Base-by-base conservation (phyloP, 1,140 invertebrate species). In the Acyrthosiphon pisum region DNA sequence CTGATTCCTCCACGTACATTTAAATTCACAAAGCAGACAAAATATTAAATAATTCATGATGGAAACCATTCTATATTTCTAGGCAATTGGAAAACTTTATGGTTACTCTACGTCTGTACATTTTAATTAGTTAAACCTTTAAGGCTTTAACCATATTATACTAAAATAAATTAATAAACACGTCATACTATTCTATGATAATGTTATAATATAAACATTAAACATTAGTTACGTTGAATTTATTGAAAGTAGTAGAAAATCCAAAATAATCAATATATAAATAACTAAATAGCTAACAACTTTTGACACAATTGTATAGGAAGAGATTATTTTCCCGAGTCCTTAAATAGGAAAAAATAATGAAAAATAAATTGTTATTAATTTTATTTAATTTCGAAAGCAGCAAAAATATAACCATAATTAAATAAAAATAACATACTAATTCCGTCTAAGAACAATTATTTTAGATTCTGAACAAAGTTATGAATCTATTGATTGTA, bases 1-100 rank as follows among this genome's bases (percentile, higher is more conserved):
- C n/a, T 41, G 22, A 44, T 84, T 86, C 26, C 91, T 86, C 91
- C 91, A 93, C 4, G 48, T 93, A 41, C 91, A 93, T 93, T 93
- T 50, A 84, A 93, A 93, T 44, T 93, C 81, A 53, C 76, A 84
- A 30, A 84, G 76, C 48, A 93, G 30, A 86, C 48, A 84, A 86
- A 93, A 93, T 50, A 84, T 50, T 37, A 93, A 84, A n/a, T 44
- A 23, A 22, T 44, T 35, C 81, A 93, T 37, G 35, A 93, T 93
- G 35, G 26, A 53, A 18, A 84, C 30, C 91, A 86, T 93, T 83
- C 56, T 44, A 30, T 37, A 30, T 44, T 93, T 83, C 91, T 93
- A 22, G 14, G 23, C 35, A 60, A 88, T 76, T n/a, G 60, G 60
- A 76, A 76, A 76, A 76, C 14, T n/a, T n/a, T 76, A 76, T 76